Conservation (phyloP, 37 sponge, comb jelly and placozoan species). For the Hexactinellida sp. region DNA sequence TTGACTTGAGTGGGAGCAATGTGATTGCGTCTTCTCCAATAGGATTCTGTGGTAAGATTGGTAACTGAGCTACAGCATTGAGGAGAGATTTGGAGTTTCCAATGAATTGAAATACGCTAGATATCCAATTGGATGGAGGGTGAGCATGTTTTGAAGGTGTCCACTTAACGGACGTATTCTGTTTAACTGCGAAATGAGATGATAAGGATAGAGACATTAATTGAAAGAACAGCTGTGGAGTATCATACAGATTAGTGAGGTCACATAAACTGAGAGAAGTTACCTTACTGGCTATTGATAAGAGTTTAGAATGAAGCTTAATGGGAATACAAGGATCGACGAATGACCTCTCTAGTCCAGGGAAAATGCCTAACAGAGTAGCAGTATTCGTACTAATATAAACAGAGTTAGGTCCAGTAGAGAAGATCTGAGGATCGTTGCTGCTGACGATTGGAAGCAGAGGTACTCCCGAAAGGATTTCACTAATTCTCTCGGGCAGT, state of each 20-base stretch:
- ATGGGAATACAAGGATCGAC: not conserved
- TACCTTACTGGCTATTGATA: not conserved
- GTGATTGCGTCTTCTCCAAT: not conserved
- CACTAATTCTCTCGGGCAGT: not conserved
- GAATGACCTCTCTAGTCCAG: not conserved
- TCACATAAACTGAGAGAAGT: not conserved
- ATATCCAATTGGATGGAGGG: not conserved
- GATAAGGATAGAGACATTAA: not conserved
- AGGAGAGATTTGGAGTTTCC: not conserved
- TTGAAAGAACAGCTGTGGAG: not conserved
- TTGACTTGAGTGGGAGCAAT: not conserved
- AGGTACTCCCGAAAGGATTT: not conserved
- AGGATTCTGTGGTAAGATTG: not conserved
- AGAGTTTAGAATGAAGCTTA: not conserved
- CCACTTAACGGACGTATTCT: not conserved
- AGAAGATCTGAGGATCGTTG: not conserved
- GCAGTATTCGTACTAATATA: not conserved
- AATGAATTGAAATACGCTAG: not conserved
- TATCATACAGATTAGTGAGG: not conserved
- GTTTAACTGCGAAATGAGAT: not conserved
- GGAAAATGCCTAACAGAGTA: not conserved
- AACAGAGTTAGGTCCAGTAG: not conserved
- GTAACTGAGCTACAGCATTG: not conserved
- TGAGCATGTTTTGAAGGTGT: not conserved
- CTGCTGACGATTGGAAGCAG: not conserved